Percentiles rank a stretch among this genome's conserved stretches.
Conservation (phyloP, 2,797 vertebrate species). For the Picus viridis region DNA sequence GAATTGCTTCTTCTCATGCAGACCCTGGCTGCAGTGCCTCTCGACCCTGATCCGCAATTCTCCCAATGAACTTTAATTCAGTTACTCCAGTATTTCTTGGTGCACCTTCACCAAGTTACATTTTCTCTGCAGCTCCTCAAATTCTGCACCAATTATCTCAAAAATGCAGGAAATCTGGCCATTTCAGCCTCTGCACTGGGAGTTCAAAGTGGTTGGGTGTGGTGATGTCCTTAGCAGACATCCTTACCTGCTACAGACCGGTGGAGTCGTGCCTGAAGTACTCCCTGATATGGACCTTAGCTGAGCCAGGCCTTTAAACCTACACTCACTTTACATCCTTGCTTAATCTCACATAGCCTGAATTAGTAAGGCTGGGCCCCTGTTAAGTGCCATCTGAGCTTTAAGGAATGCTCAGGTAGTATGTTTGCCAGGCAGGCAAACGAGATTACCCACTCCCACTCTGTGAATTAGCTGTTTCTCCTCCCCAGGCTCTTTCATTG, state of each 20-base stretch:
- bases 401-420: neutral
- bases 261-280: neutral
- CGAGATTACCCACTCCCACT: neutral
- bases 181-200: accelerated
- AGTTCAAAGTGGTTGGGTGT: accelerated
- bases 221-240: neutral
- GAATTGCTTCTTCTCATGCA: neutral
- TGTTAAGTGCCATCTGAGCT: neutral
- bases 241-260: neutral
- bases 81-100: neutral
- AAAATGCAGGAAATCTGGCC: neutral
- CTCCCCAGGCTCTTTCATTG: neutral
- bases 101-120: neutral
- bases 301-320: neutral
- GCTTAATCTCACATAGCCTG: neutral
- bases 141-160: neutral
- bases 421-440: neutral
- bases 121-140: neutral
- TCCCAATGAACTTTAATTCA: neutral
- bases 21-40: neutral
- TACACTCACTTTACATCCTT: neutral
- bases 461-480: accelerated
- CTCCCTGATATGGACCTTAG: neutral
- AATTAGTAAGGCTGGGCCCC: neutral
- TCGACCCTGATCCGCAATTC: neutral